These are phyloP conservation scores for Dromaius novaehollandiae DNA, from an alignment of 2,113 vertebrate species.

Conservation along the genomic window DNA sequence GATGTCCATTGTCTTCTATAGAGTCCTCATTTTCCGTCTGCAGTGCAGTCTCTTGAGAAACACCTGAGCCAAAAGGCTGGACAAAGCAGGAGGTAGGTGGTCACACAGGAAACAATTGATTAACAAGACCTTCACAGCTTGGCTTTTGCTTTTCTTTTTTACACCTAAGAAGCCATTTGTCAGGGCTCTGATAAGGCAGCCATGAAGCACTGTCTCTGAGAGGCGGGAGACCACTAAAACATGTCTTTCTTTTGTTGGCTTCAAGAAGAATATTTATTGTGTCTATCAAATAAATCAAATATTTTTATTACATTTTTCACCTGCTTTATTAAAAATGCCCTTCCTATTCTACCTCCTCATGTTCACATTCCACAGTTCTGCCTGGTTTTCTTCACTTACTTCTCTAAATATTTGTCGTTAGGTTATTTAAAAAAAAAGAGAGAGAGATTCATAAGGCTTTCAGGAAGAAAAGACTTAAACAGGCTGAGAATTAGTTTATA, in stretches of 20 bases:
- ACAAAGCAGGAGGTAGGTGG: not conserved
- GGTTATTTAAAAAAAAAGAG: not conserved
- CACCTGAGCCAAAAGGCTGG: not conserved
- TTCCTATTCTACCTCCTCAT: not conserved
- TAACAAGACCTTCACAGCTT: not conserved
- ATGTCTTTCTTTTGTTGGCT: not conserved
- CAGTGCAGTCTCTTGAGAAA: not conserved
- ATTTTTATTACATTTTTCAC: not conserved
- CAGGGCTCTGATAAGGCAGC: not conserved
- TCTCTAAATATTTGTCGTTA: conserved; percentile 22
- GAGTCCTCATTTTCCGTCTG: not conserved
- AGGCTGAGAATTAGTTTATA: conserved; percentile 64
- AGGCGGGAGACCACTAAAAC: not conserved
- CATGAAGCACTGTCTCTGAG: not conserved
- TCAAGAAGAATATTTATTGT: not conserved
- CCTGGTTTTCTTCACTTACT: not conserved
- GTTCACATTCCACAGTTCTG: not conserved
- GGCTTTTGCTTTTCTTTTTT: not conserved
- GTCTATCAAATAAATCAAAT: not conserved
- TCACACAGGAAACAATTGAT: not conserved
- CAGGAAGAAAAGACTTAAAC: conserved; percentile 45
- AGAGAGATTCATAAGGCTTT: not conserved
- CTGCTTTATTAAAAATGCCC: not conserved
- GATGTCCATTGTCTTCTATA: not conserved
- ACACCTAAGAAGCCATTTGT: not conserved